phyloP scores from a whole-genome alignment of 2,113 vertebrate genomes.

The Varanus salvator region DNA sequence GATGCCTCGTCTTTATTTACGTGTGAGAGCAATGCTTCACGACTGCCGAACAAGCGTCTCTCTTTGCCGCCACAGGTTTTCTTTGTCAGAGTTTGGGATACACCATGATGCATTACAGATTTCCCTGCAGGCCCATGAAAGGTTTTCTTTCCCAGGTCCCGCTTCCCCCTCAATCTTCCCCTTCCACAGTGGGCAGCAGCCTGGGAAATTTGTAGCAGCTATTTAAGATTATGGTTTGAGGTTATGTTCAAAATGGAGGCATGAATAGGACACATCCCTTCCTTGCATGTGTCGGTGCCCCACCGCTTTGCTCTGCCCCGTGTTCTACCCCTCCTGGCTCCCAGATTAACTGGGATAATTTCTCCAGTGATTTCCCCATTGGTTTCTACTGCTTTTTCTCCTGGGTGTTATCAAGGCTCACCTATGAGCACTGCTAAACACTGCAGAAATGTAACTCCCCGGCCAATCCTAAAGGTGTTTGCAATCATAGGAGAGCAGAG shows the following conservation, averaged over 20 bases:
- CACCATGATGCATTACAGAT: accelerated
- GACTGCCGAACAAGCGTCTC: not conserved
- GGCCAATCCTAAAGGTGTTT: too few relatives aligned
- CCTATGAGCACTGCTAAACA: too few relatives aligned
- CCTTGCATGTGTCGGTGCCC: too few relatives aligned
- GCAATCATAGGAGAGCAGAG: too few relatives aligned
- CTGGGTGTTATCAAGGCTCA: too few relatives aligned
- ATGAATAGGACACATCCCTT: not conserved
- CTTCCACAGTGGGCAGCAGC: not conserved
- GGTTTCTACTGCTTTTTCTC: too few relatives aligned
- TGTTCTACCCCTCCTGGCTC: too few relatives aligned
- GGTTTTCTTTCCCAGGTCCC: not conserved
- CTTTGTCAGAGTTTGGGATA: accelerated
- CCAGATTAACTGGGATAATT: too few relatives aligned
- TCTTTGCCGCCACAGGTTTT: not conserved
- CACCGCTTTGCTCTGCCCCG: too few relatives aligned
- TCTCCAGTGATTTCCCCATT: too few relatives aligned
- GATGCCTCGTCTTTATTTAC: not conserved
- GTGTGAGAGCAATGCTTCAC: not conserved
- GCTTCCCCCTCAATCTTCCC: not conserved
- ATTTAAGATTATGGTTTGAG: too few relatives aligned
- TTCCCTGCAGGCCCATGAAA: not conserved
- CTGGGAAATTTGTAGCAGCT: not conserved
- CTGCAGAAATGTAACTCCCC: too few relatives aligned
- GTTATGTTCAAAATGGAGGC: not conserved